Evolutionary conservation across 1,140 invertebrate genomes (phyloP).

Genomic region (Melitaea cinxia): DNA sequence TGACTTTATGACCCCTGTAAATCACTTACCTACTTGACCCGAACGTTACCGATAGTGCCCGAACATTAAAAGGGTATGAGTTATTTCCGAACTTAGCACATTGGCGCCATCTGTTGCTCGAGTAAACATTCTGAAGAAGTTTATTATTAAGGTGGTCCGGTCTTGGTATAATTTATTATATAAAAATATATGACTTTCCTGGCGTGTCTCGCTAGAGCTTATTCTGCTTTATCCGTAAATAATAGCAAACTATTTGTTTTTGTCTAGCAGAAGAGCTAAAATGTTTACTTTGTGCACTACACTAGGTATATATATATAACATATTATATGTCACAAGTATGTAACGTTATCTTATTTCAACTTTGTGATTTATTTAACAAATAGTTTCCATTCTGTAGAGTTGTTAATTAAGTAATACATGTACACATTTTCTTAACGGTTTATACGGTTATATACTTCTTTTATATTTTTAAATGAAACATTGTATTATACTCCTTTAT

Average conservation of each 20-base stretch:
- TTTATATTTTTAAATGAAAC: too few relatives aligned
- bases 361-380: not conserved
- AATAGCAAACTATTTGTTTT: constrained; percentile 29
- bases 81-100: constrained; percentile 70
- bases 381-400: too few relatives aligned
- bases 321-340: constrained; percentile 5
- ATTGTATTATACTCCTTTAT: too few relatives aligned
- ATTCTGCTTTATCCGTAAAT: constrained; percentile 27
- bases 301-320: too few relatives aligned
- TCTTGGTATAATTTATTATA: constrained; percentile 34
- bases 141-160: constrained; percentile 59
- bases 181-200: constrained; percentile 18
- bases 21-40: constrained; percentile 71
- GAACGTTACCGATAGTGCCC: constrained; percentile 56
- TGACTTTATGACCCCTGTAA: constrained; percentile 64
- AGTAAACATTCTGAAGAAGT: constrained; percentile 50
- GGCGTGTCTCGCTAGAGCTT: constrained; percentile 7
- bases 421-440: too few relatives aligned
- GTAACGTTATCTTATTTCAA: not conserved
- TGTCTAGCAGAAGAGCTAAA: constrained; percentile 16
- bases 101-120: constrained; percentile 68
- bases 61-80: constrained; percentile 77
- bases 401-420: too few relatives aligned
- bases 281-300: constrained; percentile 14
- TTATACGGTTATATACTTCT: too few relatives aligned